phyloP scores from a whole-genome alignment of 2,797 vertebrate genomes.

The Spinus olivaceus region DNA sequence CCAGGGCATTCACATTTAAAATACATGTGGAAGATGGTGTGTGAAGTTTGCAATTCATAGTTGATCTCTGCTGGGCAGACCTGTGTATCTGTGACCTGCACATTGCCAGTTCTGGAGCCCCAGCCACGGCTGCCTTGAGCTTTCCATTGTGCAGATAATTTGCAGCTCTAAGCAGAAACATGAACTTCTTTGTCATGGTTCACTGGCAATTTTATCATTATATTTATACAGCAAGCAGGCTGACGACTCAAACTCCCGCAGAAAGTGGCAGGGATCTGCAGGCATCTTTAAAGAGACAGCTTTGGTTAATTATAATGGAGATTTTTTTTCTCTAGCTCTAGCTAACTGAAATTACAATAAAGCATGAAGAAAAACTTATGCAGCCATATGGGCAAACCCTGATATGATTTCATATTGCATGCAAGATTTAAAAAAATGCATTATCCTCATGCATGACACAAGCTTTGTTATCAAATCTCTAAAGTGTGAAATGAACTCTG shows the following conservation, averaged over 20 bases:
- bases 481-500: neutral
- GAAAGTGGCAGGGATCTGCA: neutral
- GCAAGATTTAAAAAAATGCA: neutral
- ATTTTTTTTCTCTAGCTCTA: neutral
- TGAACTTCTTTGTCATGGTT: slow-evolving; percentile 55
- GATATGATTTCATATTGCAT: neutral
- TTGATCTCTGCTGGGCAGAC: neutral
- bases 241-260: neutral
- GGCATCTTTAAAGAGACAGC: neutral
- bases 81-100: rapidly evolving
- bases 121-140: neutral
- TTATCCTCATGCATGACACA: neutral
- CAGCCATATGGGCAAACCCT: neutral
- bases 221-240: slow-evolving; percentile 41
- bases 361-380: neutral
- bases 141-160: slow-evolving; percentile 26
- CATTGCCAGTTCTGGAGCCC: neutral
- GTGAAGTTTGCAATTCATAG: neutral
- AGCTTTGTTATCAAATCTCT: neutral
- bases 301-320: neutral
- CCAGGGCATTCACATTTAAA: neutral
- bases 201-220: slow-evolving; percentile 52
- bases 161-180: slow-evolving; percentile 55
- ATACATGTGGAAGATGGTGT: neutral
- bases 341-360: neutral